Evolutionary conservation across 2,888 invertebrate genomes (phyloP), one percentile per base, ranked within the genome.

Genomic region (Dryadula phaetusa): DNA sequence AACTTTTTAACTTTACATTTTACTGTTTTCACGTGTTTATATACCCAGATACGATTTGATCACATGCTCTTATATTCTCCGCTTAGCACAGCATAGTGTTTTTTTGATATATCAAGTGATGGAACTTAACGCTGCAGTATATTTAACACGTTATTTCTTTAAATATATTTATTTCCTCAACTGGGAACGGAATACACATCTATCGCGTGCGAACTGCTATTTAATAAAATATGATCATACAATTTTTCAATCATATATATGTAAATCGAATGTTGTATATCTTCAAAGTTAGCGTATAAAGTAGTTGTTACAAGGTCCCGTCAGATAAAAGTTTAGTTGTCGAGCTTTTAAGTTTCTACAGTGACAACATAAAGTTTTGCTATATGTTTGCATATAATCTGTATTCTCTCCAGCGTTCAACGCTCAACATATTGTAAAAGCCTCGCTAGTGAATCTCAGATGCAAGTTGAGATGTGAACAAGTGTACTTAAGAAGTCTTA

Each of bases 371-470:
- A 49, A 66, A 69, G 70, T 71, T 68, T 73, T 72, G 62, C 52
- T 70, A 73, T 72, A 74, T 77, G 72, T 79, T 79, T 76, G 74
- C 74, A 75, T 75, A 74, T 77, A 76, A 77, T 75, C 75, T 73
- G 72, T 74, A 75, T 74, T 74, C 76, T 64, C 64, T 65, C 34
- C 49, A 47, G 14, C 60, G 54, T 73, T 75, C 74, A 75, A 44
- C 70, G 73, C 73, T 73, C 73, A 76, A 74, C 75, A 74, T 73
- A 74, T 73, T 76, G 74, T 73, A 76, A 77, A 74, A 76, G 77
- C 72, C 73, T 73, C 67, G 73, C 75, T 53, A 67, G 67, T 63
- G 66, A 64, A 66, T 62, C 66, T 64, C 56, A 63, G 64, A 65
- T 58, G 66, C 63, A 58, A 69, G 61, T 66, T 69, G 56, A 67